phyloP scores from a whole-genome alignment of 2,888 invertebrate genomes.

The Lepidochrysops patricia region DNA sequence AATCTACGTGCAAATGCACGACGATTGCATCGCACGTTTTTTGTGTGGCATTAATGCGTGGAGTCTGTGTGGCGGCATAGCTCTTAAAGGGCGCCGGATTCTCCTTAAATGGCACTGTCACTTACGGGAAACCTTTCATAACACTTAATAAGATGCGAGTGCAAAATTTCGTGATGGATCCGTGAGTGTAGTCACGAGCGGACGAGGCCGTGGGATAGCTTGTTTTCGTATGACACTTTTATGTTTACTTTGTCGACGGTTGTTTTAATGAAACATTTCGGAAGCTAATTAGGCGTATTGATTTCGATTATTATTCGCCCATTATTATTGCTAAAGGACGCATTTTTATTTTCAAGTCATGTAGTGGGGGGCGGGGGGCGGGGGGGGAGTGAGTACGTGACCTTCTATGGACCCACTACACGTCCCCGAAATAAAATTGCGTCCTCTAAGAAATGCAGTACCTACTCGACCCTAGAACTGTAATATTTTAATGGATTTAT shows the following conservation, averaged over 20 bases:
- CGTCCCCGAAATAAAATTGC: too few relatives aligned
- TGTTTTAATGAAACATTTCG: too few relatives aligned
- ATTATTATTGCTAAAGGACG: too few relatives aligned
- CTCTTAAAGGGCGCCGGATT: conserved; percentile 36
- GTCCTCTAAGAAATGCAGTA: too few relatives aligned
- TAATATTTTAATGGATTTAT: too few relatives aligned
- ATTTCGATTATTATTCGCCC: too few relatives aligned
- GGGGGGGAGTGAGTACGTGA: too few relatives aligned
- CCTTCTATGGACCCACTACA: too few relatives aligned
- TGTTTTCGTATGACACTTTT: conserved; percentile 38
- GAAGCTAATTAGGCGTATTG: conserved; percentile 33
- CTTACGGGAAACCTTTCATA: conserved; percentile 60
- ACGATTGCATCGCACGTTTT: conserved; percentile 15
- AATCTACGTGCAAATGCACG: background rate
- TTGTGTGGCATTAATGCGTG: conserved; percentile 19
- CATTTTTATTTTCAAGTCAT: too few relatives aligned
- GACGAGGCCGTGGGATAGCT: conserved; percentile 54
- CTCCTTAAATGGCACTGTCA: conserved; percentile 59
- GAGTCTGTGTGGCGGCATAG: conserved; percentile 24
- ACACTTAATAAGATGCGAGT: conserved; percentile 62
- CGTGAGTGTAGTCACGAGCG: conserved; percentile 62
- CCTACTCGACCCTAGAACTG: too few relatives aligned
- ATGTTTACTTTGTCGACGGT: background rate
- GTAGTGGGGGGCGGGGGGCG: too few relatives aligned
- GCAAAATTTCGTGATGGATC: conserved; percentile 66